These are phyloP conservation scores for Podabrus alpinus DNA, from an alignment of 2,888 invertebrate species.

Conservation along the genomic window DNA sequence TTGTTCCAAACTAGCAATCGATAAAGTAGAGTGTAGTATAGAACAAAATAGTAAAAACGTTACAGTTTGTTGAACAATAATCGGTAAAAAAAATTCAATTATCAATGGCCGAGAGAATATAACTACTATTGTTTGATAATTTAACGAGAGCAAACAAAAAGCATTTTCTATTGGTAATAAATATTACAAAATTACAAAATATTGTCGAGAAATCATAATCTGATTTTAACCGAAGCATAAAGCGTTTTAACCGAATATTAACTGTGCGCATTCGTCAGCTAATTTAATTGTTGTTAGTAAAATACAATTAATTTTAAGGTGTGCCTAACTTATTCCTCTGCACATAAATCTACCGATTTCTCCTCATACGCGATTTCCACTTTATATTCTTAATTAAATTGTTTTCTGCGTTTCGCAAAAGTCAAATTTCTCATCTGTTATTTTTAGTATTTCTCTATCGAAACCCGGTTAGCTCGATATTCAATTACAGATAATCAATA, in stretches of 20 bases:
- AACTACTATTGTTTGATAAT: neutral
- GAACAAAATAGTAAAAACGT: neutral
- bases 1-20: neutral
- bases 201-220: neutral
- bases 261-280: neutral
- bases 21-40: neutral
- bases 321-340: neutral
- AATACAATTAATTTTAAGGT: conserved; percentile 1
- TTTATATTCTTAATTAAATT: conserved; percentile 20
- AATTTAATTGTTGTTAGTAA: neutral
- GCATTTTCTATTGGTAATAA: neutral
- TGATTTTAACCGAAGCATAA: neutral
- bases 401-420: conserved; percentile 6
- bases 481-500: neutral
- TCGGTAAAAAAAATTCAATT: neutral
- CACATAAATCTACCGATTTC: conserved; percentile 13
- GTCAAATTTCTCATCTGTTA: conserved; percentile 3
- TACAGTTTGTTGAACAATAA: neutral
- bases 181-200: neutral
- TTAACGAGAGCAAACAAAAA: neutral
- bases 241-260: neutral
- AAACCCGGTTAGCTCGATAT: neutral
- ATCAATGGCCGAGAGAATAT: neutral
- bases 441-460: conserved; percentile 4
- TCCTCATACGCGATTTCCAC: conserved; percentile 15